A percentile compares a stretch with the other conserved stretches of the same genome.
These are phyloP conservation scores for Leucoma salicis DNA, from an alignment of 2,888 invertebrate genomes.

Conservation along the genomic window DNA sequence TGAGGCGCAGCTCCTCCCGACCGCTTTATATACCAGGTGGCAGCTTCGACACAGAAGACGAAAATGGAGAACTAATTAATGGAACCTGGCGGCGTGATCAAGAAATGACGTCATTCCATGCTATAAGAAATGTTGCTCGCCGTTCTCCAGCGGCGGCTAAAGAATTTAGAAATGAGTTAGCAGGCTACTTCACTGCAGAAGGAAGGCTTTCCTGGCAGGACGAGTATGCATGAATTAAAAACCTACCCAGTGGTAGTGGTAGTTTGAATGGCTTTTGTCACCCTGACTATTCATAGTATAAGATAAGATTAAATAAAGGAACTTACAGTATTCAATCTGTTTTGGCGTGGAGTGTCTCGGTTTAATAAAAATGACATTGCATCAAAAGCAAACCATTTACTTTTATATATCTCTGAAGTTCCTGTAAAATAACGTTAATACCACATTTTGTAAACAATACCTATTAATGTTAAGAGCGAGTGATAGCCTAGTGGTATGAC, in stretches of 20 bases:
- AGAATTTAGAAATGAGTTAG: conserved; percentile 13
- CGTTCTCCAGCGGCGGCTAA: conserved; percentile 7
- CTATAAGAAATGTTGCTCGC: conserved; percentile 10
- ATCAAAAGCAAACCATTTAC: conserved; percentile 9
- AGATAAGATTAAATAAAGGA: conserved; percentile 3
- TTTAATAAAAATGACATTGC: conserved; percentile 7
- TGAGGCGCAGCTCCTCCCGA: conserved; percentile 8
- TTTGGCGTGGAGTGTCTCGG: conserved; percentile 12
- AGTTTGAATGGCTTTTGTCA: conserved; percentile 2
- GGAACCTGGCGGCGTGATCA: conserved; percentile 7
- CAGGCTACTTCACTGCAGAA: conserved; percentile 12
- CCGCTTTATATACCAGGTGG: conserved; percentile 5
- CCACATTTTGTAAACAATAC: conserved; percentile 1
- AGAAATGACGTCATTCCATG: conserved; percentile 7
- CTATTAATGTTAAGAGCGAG: conserved; percentile 3
- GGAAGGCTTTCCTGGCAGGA: conserved; percentile 12
- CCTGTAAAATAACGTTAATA: conserved; percentile 6
- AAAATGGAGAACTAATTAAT: conserved; percentile 7
- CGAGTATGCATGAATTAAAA: conserved; percentile 9
- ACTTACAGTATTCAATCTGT: conserved; percentile 13
- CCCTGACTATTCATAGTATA: conserved; percentile 4
- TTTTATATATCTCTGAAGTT: conserved; percentile 9
- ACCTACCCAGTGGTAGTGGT: conserved; percentile 4
- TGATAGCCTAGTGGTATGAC: conserved; percentile 4
- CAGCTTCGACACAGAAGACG: conserved; percentile 6